Conservation (phyloP, 1,140 invertebrate genomes). For the Aphaenogaster floridana region DNA sequence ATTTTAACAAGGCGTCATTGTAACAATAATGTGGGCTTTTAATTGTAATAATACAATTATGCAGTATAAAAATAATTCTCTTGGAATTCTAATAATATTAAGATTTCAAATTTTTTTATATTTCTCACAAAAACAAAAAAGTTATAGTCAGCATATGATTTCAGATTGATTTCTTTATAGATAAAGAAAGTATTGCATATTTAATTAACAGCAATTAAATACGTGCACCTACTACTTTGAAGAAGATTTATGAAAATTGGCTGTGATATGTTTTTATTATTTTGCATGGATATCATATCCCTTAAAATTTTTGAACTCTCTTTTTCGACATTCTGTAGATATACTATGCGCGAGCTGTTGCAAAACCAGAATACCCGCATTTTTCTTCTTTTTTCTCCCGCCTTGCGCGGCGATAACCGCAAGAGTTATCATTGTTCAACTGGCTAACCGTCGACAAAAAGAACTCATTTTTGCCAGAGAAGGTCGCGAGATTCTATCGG, state of each 20-base stretch:
- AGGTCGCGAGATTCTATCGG: conserved; percentile 46
- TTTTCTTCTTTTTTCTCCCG: conserved; percentile 5
- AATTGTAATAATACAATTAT: conserved; percentile 17
- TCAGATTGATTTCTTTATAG: neutral
- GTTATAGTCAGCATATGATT: neutral
- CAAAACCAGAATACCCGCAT: conserved; percentile 38
- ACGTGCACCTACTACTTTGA: neutral
- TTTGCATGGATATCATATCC: neutral
- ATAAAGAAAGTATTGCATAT: neutral
- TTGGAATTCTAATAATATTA: conserved; percentile 2
- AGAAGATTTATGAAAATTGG: neutral
- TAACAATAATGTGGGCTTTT: neutral
- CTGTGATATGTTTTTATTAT: neutral
- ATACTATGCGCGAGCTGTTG: conserved; percentile 12
- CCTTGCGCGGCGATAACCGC: conserved; percentile 13
- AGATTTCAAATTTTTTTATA: neutral
- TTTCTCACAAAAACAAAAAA: neutral
- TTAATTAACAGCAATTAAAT: neutral
- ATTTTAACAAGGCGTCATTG: neutral
- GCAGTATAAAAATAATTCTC: neutral
- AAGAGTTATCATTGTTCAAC: conserved; percentile 55
- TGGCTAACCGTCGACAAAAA: conserved; percentile 24
- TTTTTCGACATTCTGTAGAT: conserved; percentile 26
- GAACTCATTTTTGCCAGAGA: conserved; percentile 28
- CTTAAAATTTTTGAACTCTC: neutral